Evolutionary conservation across 2,113 vertebrate genomes (phyloP), one percentile per base, ranked within the genome.

Genomic region (Melanotaenia duboulayi): DNA sequence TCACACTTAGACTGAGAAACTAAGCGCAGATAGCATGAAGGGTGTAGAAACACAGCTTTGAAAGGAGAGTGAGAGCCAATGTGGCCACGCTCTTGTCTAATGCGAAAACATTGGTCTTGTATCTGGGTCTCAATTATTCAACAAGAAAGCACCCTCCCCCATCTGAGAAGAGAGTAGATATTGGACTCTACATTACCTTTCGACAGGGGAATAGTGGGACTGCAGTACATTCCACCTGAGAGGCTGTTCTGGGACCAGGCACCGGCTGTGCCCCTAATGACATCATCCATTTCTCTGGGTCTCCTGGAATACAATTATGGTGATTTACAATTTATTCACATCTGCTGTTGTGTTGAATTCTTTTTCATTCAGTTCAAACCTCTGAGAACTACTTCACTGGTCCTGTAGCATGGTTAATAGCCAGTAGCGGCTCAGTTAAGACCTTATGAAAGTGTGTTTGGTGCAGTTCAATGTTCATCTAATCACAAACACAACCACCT

Each of bases 91-190:
- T 72, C 80, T 79, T 74, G 78, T 86, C 89, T 90, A 91, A 91
- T 86, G 80, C 78, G 85, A 75, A 85, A 75, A 87, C 81, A 82
- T 84, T 79, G 81, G 86, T 93, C 90, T 91, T 87, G 81, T 90
- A 91, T 90, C 83, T 89, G 72, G 85, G 84, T 89, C 90, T 94
- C 90, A 93, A 94, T 93, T 93, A 94, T 94, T 94, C 90, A 94
- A 87, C 76, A 64, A 49, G 82, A 90, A 86, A 83, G 77, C 82
- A 54, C 83, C 74, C 83, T 68, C 74, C 82, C 77, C 86, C 79
- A n/a, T 84, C 80, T 59, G 76, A 89, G 87, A 66, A 85, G 79
- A 86, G 81, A 75, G 80, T 23, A 72, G 85, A 91, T 90, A 92
- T 93, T 93, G 89, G 89, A 92, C 92, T 90, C 87, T 88, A 87